Conservation (phyloP, 2,797 vertebrate species). For the Sebastes jordani region DNA sequence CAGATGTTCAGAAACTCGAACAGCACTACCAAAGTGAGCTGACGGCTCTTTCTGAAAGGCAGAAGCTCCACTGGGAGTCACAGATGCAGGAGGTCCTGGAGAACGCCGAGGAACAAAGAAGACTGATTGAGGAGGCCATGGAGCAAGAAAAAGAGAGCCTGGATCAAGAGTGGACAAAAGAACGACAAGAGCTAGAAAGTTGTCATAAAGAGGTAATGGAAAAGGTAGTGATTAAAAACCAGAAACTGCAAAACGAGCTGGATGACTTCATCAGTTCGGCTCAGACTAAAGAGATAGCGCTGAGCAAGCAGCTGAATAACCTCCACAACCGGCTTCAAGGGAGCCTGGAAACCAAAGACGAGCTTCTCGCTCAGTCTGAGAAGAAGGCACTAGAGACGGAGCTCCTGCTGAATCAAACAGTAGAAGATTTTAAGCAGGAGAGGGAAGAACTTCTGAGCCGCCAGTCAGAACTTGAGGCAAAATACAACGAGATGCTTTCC, state of each 20-base stretch:
- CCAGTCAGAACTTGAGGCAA: slow-evolving; percentile 70
- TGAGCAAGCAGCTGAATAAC: slow-evolving; percentile 79
- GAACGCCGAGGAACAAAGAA: slow-evolving; percentile 71
- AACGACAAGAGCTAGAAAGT: slow-evolving; percentile 79
- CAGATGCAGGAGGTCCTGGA: slow-evolving; percentile 79
- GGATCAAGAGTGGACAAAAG: slow-evolving; percentile 65
- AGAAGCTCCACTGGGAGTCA: slow-evolving; percentile 83
- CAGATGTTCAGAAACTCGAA: slow-evolving; percentile 79
- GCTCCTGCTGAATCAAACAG: slow-evolving; percentile 73
- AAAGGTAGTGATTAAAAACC: slow-evolving; percentile 75
- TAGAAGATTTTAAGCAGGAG: slow-evolving; percentile 80
- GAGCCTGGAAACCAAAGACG: slow-evolving; percentile 75
- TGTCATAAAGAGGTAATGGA: slow-evolving; percentile 77
- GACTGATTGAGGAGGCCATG: slow-evolving; percentile 67
- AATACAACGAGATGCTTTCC: slow-evolving; percentile 61
- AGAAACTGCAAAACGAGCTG: slow-evolving; percentile 83
- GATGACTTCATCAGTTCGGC: slow-evolving; percentile 61
- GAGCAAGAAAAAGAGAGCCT: slow-evolving; percentile 70
- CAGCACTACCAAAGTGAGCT: slow-evolving; percentile 81
- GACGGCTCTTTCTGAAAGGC: slow-evolving; percentile 73
- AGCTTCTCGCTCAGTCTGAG: slow-evolving; percentile 66
- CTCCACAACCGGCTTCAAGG: slow-evolving; percentile 78
- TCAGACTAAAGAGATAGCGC: slow-evolving; percentile 79
- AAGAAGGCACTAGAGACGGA: slow-evolving; percentile 63
- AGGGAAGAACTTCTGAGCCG: slow-evolving; percentile 72